These are phyloP conservation scores for Manacus vitellinus DNA, from an alignment of 2,113 vertebrate species.

Conservation along the genomic window DNA sequence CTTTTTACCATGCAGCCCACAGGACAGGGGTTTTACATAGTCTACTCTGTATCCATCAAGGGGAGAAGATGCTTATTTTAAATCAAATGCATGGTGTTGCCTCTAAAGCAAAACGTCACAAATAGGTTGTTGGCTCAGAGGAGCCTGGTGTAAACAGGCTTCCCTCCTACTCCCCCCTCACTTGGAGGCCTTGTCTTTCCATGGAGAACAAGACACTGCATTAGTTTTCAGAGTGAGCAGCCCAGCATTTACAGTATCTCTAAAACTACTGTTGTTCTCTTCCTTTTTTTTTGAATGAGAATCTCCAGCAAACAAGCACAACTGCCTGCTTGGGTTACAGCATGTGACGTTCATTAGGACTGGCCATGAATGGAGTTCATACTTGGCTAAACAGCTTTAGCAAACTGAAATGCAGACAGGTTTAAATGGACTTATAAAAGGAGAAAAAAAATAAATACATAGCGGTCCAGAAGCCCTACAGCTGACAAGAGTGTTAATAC, in stretches of 20 bases:
- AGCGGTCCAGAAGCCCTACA: not conserved
- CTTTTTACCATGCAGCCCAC: not conserved
- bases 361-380: not conserved
- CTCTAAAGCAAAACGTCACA: not conserved
- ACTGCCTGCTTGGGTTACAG: constrained; percentile 7
- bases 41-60: not conserved
- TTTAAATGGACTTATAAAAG: not conserved
- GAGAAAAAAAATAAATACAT: not conserved
- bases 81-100: not conserved
- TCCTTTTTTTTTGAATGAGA: not conserved
- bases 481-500: not conserved
- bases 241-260: not conserved
- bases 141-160: not conserved
- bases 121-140: not conserved
- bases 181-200: not conserved
- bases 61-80: not conserved
- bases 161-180: not conserved
- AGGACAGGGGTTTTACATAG: not conserved
- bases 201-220: not conserved
- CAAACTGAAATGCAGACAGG: not conserved
- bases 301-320: not conserved
- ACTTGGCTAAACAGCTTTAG: not conserved
- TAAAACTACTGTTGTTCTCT: not conserved
- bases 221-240: not conserved
- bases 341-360: not conserved